Evolutionary conservation across 2,888 invertebrate species (phyloP), one percentile per base, ranked within the genome.

Genomic region (Oscheius sp.): DNA sequence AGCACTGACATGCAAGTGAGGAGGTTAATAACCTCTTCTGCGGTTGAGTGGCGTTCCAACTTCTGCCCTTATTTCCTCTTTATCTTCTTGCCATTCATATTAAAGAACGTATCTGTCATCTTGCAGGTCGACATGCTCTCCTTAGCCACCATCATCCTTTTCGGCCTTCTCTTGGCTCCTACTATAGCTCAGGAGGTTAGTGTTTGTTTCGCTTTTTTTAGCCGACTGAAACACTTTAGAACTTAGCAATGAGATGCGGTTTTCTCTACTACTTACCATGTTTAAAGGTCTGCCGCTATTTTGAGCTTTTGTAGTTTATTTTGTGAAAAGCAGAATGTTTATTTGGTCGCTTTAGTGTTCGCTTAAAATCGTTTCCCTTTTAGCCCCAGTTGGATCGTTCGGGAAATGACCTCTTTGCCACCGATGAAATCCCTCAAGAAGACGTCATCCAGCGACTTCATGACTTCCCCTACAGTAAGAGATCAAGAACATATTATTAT

Each of bases 241-340:
- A 54, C 9, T n/a, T 54, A 54, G 54, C 33, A 17, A 54, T 54
- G 33, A 54, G 54, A 33, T 54, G 54, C 54, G 54, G 54, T 32
- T 54, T 33, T 33, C 54, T 54, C 33, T 54, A 54, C 54, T 54
- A 54, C 54, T 54, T 54, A 24, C 54, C 54, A 32, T 54, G 54
- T 54, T 33, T 32, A 32, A 54, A 54, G 54, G 54, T 54, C 54
- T 54, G 54, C 20, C 20, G 9, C 14, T 45, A 22, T 14, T 50
- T 36, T 14, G 36, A 36, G 36, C 8, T 14, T 36, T 36, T 14
- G 14, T 36, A 36, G 36, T 36, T 36, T 14, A 9, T 9, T 14
- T 9, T 14, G 36, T 9, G 14, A 36, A 36, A 9, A 9, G 36
- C 36, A 36, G 8, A 36, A 9, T 36, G 8, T 36, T 36, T 36